Evolutionary conservation across 2,888 invertebrate genomes (phyloP), one percentile per base, ranked within the genome.

Genomic region (Phortica okadai): DNA sequence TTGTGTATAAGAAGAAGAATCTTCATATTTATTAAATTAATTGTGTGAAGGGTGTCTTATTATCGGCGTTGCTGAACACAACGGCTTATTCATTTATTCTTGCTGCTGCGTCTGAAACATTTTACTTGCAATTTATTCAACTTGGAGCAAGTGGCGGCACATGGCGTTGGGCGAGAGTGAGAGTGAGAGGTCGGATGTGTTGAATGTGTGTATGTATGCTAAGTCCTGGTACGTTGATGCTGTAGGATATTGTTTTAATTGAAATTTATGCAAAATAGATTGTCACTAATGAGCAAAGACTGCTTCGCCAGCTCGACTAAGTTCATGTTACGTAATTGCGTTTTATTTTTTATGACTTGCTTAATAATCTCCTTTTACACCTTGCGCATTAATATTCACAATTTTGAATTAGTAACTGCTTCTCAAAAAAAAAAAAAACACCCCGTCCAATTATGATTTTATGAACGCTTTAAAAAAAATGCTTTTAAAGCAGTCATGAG

Each of bases 221-320:
- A 56, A 16, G 21, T 16, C 21, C 21, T 4, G 62, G 25, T 45
- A 5, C 25, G 75, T 66, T 80, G 82, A 78, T 85, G 83, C 85
- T 87, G 83, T 84, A 82, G 87, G 84, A 87, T 85, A 85, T 88
- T 81, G 82, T 85, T 87, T 87, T 88, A 87, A 87, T 87, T 87
- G 86, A 88, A 87, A 87, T 88, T 87, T 87, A 87, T 87, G 87
- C 87, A 88, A 85, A 87, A 88, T 87, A 88, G 87, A 87, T 87
- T 86, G 86, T 84, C 86, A 85, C 85, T 85, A 85, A 85, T 85
- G 85, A 85, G 85, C 87, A 82, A 82, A 87, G 84, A 84, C 86
- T 84, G 44, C 73, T 58, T 73, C 41, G 33, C 33, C 45, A 54
- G 25, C 54, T 21, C 25, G 45, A 21, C 21, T 42, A 56, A 72